Percentiles rank a stretch among this genome's conserved stretches.
phyloP scores from a whole-genome alignment of 2,113 vertebrate species.

The Taurulus bubalis region DNA sequence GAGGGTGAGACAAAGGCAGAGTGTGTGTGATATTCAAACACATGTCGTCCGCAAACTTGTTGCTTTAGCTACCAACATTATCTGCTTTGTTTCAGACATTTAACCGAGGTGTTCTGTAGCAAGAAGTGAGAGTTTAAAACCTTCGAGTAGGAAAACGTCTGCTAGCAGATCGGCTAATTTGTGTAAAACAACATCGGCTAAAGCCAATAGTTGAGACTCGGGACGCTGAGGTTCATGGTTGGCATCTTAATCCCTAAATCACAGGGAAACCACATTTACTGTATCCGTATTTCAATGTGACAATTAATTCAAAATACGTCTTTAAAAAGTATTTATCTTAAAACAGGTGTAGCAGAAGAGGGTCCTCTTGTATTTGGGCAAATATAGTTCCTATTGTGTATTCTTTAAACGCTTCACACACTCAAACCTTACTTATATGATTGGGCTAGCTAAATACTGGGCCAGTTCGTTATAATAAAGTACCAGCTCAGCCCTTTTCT shows the following conservation, averaged over 20 bases:
- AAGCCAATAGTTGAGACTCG: not conserved
- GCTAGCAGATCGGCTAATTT: not conserved
- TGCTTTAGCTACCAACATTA: no score
- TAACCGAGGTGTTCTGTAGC: not conserved
- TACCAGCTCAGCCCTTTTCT: not conserved
- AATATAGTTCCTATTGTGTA: not conserved
- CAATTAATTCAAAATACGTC: not conserved
- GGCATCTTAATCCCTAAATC: not conserved
- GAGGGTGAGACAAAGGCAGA: no score
- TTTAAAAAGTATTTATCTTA: not conserved
- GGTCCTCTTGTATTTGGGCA: not conserved
- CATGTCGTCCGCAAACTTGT: no score
- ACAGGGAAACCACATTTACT: not conserved
- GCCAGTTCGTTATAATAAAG: not conserved
- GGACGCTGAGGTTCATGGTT: not conserved
- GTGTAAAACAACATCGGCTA: not conserved
- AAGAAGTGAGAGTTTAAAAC: not conserved
- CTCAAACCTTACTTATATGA: not conserved
- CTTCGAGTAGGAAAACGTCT: not conserved
- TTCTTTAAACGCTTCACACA: not conserved
- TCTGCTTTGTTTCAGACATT: not conserved
- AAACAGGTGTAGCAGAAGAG: not conserved
- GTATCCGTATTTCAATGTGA: not conserved
- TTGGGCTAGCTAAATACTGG: not conserved
- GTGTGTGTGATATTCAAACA: no score